Base-by-base conservation (phyloP, 2,113 vertebrate genomes). In the Carassius auratus region DNA sequence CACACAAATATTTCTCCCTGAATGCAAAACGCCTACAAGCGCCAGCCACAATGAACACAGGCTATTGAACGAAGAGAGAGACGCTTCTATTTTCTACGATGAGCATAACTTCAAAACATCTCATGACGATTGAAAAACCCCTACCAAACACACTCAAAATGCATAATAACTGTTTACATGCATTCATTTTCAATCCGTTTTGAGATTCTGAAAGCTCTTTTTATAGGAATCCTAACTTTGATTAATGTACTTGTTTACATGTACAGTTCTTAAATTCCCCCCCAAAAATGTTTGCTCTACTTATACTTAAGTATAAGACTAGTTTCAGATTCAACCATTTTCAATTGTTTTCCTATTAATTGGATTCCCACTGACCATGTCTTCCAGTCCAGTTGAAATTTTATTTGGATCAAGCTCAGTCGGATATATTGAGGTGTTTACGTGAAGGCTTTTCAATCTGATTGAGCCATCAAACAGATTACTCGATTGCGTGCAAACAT, bases 1-100 rank as follows among this genome's bases (percentile, higher is more conserved):
- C 71, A 76, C 79, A 86, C 84, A 88, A 89, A 91, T 87, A 91
- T 90, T 85, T 89, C 80, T 88, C 73, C 48, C 86, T 86, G 77
- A 87, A 81, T 76, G 74, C 83, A 81, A 68, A 79, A 79, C 33
- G 82, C 86, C 86, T 84, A 86, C 86, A 55, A 77, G 75, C 84
- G 19, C 30, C 64, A 33, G 48, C 66, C 26, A 77, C 75, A 85
- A 79, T 71, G 76, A 85, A 78, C 76, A 87, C 69, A 87, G 71
- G 50, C 23, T 17, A 61, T 71, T 84, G 59, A 69, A 59, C n/a
- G 3, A 66, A 30, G 8, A 55, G 45, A 73, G 26, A 75, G 76
- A 73, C 2, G 50, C 19, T 57, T 73, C 66, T 83, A 14, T 83
- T 73, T 83, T 59, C 48, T 21, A 73, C 30, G 42, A 83, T 71